Evolutionary conservation across 2,797 vertebrate genomes (phyloP).

Genomic region (Pseudopleuronectes americanus): DNA sequence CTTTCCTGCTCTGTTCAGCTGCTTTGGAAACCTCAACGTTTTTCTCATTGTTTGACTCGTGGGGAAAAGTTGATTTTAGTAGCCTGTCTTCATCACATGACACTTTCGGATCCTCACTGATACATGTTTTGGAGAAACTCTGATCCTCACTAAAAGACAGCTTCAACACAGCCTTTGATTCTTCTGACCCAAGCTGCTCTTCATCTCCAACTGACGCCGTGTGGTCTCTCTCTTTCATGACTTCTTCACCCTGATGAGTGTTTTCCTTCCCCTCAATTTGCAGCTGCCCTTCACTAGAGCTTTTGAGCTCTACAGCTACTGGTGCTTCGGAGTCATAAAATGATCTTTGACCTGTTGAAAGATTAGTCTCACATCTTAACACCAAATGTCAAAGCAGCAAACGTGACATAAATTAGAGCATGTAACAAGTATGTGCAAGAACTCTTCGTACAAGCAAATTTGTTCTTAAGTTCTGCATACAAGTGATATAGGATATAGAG

Average conservation of each 20-base stretch:
- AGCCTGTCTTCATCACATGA: constrained; percentile 28
- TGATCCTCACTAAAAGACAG: constrained; percentile 59
- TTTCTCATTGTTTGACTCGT: background rate
- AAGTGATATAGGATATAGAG: no score
- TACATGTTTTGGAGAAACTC: constrained; percentile 4
- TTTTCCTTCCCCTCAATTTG: constrained; percentile 16
- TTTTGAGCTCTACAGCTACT: constrained; percentile 6
- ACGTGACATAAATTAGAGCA: background rate
- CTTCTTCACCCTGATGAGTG: constrained; percentile 2
- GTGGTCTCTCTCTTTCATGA: constrained; percentile 9
- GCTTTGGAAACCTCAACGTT: background rate
- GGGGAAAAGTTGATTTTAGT: background rate
- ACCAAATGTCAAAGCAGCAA: fast-evolving
- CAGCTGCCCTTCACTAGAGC: constrained; percentile 10
- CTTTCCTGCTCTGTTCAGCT: background rate
- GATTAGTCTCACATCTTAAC: constrained; percentile 39
- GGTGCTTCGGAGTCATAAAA: constrained; percentile 22
- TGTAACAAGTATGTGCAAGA: background rate
- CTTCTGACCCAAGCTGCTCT: background rate
- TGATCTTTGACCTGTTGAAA: constrained; percentile 53
- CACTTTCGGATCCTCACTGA: constrained; percentile 1
- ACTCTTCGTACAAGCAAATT: background rate
- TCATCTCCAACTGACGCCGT: constrained; percentile 11
- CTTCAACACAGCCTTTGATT: constrained; percentile 26
- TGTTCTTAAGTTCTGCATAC: no score